These are phyloP conservation scores for Pholis gunnellus DNA, from an alignment of 2,113 vertebrate species.

Conservation along the genomic window DNA sequence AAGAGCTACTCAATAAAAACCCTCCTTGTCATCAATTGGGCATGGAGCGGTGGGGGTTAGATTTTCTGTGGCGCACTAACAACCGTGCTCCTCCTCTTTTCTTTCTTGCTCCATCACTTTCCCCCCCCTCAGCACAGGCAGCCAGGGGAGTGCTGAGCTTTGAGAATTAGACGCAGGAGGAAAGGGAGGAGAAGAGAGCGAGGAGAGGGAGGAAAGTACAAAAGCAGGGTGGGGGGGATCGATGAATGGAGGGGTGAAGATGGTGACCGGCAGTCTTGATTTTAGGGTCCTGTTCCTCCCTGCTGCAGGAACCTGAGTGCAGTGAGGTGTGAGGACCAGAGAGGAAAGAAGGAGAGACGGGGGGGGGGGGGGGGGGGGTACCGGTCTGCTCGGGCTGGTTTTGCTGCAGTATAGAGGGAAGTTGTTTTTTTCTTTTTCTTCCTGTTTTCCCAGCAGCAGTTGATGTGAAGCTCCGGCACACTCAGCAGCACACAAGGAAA, in stretches of 20 bases:
- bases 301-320: slow-evolving; percentile 57
- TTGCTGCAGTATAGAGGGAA: slow-evolving; percentile 76
- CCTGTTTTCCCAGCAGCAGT: slow-evolving; percentile 21
- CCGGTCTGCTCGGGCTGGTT: slow-evolving; percentile 46
- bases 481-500: neutral
- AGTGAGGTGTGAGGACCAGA: slow-evolving; percentile 56
- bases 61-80: slow-evolving; percentile 73
- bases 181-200: slow-evolving; percentile 21
- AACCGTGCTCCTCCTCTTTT: slow-evolving; percentile 70
- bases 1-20: slow-evolving; percentile 73
- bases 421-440: neutral
- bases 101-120: slow-evolving; percentile 69
- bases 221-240: slow-evolving; percentile 34
- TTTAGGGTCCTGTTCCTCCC: slow-evolving; percentile 18
- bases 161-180: slow-evolving; percentile 70
- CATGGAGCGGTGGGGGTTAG: slow-evolving; percentile 5
- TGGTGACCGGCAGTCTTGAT: slow-evolving; percentile 32
- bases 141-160: slow-evolving; percentile 78
- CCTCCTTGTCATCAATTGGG: slow-evolving; percentile 72
- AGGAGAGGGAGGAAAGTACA: neutral
- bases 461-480: slow-evolving; percentile 20
- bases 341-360: slow-evolving; percentile 1
- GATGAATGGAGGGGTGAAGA: slow-evolving; percentile 36
- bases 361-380: slow-evolving; percentile 14
- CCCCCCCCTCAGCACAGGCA: slow-evolving; percentile 38